Evolutionary conservation across 2,888 invertebrate species (phyloP), one percentile per base, ranked within the genome.

Genomic region (Cataglyphis cursor): DNA sequence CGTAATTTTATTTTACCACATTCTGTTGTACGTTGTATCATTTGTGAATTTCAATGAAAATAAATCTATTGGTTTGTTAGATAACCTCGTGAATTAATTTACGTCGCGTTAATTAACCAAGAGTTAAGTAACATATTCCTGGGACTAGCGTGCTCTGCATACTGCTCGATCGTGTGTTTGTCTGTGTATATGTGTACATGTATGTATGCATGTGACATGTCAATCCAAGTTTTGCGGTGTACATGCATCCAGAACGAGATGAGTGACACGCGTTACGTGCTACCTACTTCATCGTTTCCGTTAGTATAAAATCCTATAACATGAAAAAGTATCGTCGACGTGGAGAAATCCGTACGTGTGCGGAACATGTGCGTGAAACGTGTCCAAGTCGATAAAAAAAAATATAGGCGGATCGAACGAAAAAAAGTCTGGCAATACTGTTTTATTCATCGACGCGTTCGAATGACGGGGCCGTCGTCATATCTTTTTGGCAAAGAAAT

Each of bases 361-460:
- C 2, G 41, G 3, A 51, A 44, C n/a, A 24, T 44, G 44, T 72
- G 59, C 44, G 59, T 38, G 57, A 12, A 73, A 73, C 21, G 59
- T n/a, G 21, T 72, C 73, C 73, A 24, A 78, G 78, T 59, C 44
- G 57, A 74, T 73, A 73, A 78, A 78, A 73, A 78, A 78, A 78
- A 78, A 73, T 44, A 41, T 72, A 57, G 73, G n/a, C 72, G 3
- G 9, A 54, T 57, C 24, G 41, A 38, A 8, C 1, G 31, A 31
- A 41, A 51, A 51, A n/a, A 38, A 15, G 41, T 28, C 57, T 54
- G 10, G 72, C 76, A 72, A 70, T 80, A 62, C 70, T 83, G 82
- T 83, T 83, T 83, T 83, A 83, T 83, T 83, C 82, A 83, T 83
- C 72, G 78, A 70, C 68, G 51, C 38, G 80, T 73, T 61, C 73